Base-by-base conservation (phyloP, 1,140 invertebrate species). In the Limonius californicus region DNA sequence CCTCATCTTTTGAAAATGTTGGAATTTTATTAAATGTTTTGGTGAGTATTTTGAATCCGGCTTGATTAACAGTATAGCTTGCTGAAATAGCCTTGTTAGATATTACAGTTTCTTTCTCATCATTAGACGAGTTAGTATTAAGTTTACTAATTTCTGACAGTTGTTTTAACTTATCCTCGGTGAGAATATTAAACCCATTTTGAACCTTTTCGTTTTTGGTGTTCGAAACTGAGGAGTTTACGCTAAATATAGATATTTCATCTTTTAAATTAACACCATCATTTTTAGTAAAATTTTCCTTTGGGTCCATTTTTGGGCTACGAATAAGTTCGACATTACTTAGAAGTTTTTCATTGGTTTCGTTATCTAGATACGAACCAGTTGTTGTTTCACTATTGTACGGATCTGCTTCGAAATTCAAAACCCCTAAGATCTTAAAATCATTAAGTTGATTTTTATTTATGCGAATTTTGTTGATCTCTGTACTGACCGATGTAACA, bases 11-110 rank as follows among this genome's bases (percentile, higher is more conserved):
- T 53, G 72, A 68, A 66, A 69, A 72, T 62, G 76, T 72, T 1
- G 78, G 79, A 30, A 77, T 69, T 72, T 86, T 87, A 54, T 84
- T 85, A 42, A 83, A 82, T 7, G 85, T 80, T 77, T 87, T 88
- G 0, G 85, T 88, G 47, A 86, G 68, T 61, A 88, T 82, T 72
- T 83, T 81, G 54, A 88, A 81, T 1, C 86, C 85, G 30, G 85
- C 83, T n/a, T 83, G 79, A 70, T 84, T 86, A 21, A 85, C 66
- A 1, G 79, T 82, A 18, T 50, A 50, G 19, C 45, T 50, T 11
- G 45, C 45, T 8, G 45, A 50, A 19, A 50, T 18, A 12, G 45
- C 45, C 14, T 50, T 50, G 16, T 50, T 50, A 8, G 45, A 50
- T 50, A 50, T 50, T 3, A 81, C 72, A 27, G 78, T 73, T 57